Evolutionary conservation across 2,113 vertebrate species (phyloP).

Genomic region (Alaudala cheleensis): DNA sequence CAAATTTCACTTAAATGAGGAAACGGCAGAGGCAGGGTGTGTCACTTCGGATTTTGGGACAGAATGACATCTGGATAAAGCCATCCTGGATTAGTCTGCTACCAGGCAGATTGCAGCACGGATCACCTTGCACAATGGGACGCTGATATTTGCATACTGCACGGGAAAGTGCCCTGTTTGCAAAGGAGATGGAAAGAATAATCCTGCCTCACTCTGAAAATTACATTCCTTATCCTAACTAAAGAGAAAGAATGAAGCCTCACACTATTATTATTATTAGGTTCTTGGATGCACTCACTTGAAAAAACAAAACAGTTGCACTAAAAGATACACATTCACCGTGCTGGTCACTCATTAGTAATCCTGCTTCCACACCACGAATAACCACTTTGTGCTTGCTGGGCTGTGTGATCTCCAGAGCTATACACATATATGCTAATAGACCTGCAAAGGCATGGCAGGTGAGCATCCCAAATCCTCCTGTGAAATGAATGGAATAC

Average conservation of each 20-base stretch:
- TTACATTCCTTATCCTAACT: background rate
- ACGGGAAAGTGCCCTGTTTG: background rate
- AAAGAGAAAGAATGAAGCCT: background rate
- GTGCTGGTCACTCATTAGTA: background rate
- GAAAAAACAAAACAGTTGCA: background rate
- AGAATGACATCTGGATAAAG: background rate
- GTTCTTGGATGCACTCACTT: background rate
- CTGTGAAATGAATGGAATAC: background rate
- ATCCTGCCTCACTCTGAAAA: background rate
- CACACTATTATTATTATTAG: background rate
- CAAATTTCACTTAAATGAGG: background rate
- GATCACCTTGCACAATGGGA: background rate
- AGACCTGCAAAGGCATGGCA: background rate
- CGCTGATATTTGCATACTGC: background rate
- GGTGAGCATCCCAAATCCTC: background rate
- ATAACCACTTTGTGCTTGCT: background rate
- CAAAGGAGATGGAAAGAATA: background rate
- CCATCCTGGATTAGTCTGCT: background rate
- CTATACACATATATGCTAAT: background rate
- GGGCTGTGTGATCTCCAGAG: background rate
- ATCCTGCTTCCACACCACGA: background rate
- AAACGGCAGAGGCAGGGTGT: background rate
- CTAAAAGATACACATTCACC: background rate
- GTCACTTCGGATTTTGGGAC: background rate
- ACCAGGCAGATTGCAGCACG: background rate